phyloP scores from a whole-genome alignment of 2,888 invertebrate genomes.

The Brachynemurus nebulosus region DNA sequence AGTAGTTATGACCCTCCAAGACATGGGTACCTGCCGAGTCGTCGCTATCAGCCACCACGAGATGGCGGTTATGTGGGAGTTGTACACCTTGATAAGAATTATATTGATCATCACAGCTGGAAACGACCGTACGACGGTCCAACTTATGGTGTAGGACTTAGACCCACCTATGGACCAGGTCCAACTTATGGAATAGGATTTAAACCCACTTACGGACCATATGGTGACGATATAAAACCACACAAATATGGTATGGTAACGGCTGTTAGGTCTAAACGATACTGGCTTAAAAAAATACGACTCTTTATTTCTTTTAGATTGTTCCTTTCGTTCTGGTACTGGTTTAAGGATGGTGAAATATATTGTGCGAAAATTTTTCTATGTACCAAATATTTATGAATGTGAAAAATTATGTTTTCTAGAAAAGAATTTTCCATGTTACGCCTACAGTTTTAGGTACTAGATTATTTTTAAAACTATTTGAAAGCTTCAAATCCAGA shows the following conservation, averaged over 20 bases:
- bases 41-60: conserved; percentile 8
- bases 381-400: conserved; percentile 54
- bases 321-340: conserved; percentile 57
- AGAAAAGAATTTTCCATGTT: conserved; percentile 56
- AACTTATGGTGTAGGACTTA: not conserved
- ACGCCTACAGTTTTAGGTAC: conserved; percentile 63
- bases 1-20: not conserved
- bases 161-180: not conserved
- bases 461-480: not conserved
- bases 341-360: conserved; percentile 60
- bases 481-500: not conserved
- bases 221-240: not conserved
- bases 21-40: conserved; percentile 1
- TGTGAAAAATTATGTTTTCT: conserved; percentile 62
- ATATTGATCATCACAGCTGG: too few species aligned
- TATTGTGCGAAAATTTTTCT: conserved; percentile 48
- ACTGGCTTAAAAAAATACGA: too few species aligned
- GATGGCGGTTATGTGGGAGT: conserved; percentile 7
- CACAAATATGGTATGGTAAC: not conserved
- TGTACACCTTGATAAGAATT: too few species aligned
- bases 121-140: not conserved
- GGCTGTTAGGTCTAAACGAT: too few species aligned
- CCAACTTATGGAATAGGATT: not conserved
- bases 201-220: conserved; percentile 4
- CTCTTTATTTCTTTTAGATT: conserved; percentile 36